Conservation (phyloP, 2,888 invertebrate species). For the Drosophila rubida region DNA sequence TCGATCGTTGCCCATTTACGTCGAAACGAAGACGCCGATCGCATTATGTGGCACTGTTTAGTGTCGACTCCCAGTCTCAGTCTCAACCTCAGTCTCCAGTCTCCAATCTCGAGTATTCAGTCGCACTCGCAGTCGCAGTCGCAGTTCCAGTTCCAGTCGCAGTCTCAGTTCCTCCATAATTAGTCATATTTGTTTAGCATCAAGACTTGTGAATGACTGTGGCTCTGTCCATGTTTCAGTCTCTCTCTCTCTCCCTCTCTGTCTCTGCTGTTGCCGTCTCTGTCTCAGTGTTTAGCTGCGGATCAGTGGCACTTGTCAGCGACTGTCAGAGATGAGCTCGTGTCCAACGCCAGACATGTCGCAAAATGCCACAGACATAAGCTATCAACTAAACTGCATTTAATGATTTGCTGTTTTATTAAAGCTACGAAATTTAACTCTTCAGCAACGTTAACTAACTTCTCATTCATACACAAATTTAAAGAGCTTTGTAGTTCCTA, state of each 20-base stretch:
- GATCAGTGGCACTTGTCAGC: slow-evolving; percentile 32
- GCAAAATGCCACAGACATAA: not conserved
- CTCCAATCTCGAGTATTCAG: not conserved
- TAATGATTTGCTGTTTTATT: too few species aligned
- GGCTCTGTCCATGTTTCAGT: slow-evolving; percentile 25
- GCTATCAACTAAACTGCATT: not conserved
- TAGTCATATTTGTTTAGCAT: slow-evolving; percentile 80
- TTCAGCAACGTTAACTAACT: too few species aligned
- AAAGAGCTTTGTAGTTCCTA: too few species aligned
- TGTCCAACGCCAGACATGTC: not conserved
- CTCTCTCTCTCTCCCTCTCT: not conserved
- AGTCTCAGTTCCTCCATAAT: slow-evolving; percentile 78
- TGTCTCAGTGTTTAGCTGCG: slow-evolving; percentile 17
- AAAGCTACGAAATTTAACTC: not conserved
- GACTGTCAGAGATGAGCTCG: slow-evolving; percentile 33
- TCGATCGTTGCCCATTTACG: slow-evolving; percentile 64
- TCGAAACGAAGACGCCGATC: slow-evolving; percentile 76
- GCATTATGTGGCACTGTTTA: slow-evolving; percentile 80
- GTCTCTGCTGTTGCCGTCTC: not conserved
- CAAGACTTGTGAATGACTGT: slow-evolving; percentile 77
- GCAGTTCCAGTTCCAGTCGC: not conserved
- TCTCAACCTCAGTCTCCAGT: not conserved
- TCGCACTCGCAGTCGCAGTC: not conserved
- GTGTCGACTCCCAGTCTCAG: slow-evolving; percentile 37
- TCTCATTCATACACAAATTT: too few species aligned